phyloP scores from a whole-genome alignment of 2,113 vertebrate genomes.

The Stigmatopora nigra region DNA sequence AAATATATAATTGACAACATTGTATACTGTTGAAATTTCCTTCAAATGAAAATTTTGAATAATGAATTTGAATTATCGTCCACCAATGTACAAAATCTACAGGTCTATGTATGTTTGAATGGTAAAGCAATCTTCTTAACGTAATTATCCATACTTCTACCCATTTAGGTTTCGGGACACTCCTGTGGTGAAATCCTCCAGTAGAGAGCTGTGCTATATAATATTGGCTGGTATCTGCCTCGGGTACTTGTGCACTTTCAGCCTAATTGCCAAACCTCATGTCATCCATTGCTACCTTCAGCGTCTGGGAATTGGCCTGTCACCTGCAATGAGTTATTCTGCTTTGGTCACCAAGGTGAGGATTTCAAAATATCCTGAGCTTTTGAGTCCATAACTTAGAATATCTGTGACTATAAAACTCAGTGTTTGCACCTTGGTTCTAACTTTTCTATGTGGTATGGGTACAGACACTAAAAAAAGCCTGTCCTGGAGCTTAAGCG shows the following conservation, averaged over 20 bases:
- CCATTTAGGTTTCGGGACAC: slow-evolving; percentile 77
- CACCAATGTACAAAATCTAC: not conserved
- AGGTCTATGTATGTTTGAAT: not conserved
- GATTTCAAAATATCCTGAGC: not conserved
- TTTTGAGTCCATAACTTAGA: not conserved
- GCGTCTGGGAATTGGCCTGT: slow-evolving; percentile 89
- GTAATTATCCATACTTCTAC: not conserved
- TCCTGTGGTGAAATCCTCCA: slow-evolving; percentile 96
- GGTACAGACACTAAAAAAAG: not conserved
- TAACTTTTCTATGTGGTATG: not conserved
- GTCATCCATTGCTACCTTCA: slow-evolving; percentile 93
- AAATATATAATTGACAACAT: not conserved
- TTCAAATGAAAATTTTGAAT: too few species aligned
- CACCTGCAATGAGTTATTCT: slow-evolving; percentile 82
- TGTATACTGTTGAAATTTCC: not conserved
- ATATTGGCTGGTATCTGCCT: slow-evolving; percentile 93
- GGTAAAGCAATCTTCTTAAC: not conserved
- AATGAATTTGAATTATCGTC: not conserved
- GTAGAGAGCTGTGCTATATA: slow-evolving; percentile 95
- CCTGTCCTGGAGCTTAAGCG: too few species aligned
- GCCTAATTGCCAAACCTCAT: slow-evolving; percentile 88
- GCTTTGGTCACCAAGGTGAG: slow-evolving; percentile 61
- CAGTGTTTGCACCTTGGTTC: not conserved
- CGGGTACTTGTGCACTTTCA: slow-evolving; percentile 97
- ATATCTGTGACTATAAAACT: not conserved